A percentile compares a stretch with the other conserved stretches of the same genome.
These are phyloP conservation scores for Caenorhabditis sp. DNA, from an alignment of 2,888 invertebrate genomes.

Conservation along the genomic window DNA sequence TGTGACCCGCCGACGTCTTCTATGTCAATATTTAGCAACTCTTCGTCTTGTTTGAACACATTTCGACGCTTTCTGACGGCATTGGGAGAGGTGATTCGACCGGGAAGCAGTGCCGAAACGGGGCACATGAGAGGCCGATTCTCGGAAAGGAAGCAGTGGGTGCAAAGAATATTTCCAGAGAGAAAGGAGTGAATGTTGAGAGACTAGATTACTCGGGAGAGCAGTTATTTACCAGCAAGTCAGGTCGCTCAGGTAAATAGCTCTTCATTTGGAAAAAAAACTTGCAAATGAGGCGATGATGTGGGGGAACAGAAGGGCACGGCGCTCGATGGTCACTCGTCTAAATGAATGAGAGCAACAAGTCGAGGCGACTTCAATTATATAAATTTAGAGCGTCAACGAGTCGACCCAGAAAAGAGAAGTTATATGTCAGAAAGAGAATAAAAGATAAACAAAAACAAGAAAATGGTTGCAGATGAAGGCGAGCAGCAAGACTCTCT, in stretches of 20 bases:
- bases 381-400: conserved; percentile 30
- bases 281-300: conserved; percentile 22
- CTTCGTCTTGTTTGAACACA: conserved; percentile 1
- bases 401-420: conserved; percentile 1
- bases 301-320: conserved; percentile 12
- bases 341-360: neutral
- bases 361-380: conserved; percentile 23
- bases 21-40: conserved; percentile 21
- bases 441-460: conserved; percentile 47
- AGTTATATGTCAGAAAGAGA: conserved; percentile 22
- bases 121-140: conserved; percentile 1
- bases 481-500: too few relatives aligned
- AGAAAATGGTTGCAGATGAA: conserved; percentile 7
- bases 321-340: conserved; percentile 5
- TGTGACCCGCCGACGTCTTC: conserved; percentile 5
- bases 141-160: conserved; percentile 10
- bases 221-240: neutral
- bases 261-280: neutral
- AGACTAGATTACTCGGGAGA: conserved; percentile 2
- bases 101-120: conserved; percentile 10
- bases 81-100: conserved; percentile 18
- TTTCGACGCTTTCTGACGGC: conserved; percentile 9
- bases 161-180: conserved; percentile 15
- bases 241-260: conserved; percentile 3
- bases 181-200: neutral